These are phyloP conservation scores for Catocala sponsa DNA, from an alignment of 2,888 invertebrate genomes.

Conservation along the genomic window DNA sequence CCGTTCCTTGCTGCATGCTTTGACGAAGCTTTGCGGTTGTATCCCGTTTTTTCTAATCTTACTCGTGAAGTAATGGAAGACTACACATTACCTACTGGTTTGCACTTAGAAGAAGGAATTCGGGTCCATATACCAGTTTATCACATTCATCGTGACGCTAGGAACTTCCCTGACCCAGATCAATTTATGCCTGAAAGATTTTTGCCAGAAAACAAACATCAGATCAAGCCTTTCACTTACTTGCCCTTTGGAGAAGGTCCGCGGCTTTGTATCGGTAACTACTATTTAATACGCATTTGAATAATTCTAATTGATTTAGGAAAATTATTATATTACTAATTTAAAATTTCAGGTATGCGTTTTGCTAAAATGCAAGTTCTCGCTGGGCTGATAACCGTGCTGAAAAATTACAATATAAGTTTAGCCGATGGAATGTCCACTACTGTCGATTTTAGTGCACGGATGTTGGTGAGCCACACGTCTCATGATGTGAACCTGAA, in stretches of 20 bases:
- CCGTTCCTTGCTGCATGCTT: conserved; percentile 56
- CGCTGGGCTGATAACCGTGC: conserved; percentile 35
- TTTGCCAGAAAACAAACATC: conserved; percentile 45
- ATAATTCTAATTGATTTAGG: background rate
- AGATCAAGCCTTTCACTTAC: conserved; percentile 53
- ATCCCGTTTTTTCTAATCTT: conserved; percentile 48
- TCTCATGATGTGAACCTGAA: conserved; percentile 21
- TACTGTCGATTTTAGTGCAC: conserved; percentile 30
- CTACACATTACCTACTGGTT: conserved; percentile 53
- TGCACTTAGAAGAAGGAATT: conserved; percentile 51
- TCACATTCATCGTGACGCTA: conserved; percentile 51
- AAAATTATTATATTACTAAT: too few species aligned
- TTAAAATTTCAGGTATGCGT: conserved; percentile 17
- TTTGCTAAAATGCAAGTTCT: conserved; percentile 25
- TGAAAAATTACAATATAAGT: conserved; percentile 51
- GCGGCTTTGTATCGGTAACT: conserved; percentile 14
- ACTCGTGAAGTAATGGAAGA: conserved; percentile 52
- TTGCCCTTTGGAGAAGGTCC: conserved; percentile 60
- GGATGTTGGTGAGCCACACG: conserved; percentile 27
- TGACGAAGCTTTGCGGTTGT: conserved; percentile 54
- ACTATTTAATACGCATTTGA: background rate
- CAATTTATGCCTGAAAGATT: conserved; percentile 57
- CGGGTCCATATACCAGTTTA: conserved; percentile 58
- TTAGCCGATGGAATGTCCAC: conserved; percentile 44
- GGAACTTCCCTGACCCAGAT: conserved; percentile 56